Conservation (phyloP, 2,888 invertebrate genomes). For the Leptopilina syphax region DNA sequence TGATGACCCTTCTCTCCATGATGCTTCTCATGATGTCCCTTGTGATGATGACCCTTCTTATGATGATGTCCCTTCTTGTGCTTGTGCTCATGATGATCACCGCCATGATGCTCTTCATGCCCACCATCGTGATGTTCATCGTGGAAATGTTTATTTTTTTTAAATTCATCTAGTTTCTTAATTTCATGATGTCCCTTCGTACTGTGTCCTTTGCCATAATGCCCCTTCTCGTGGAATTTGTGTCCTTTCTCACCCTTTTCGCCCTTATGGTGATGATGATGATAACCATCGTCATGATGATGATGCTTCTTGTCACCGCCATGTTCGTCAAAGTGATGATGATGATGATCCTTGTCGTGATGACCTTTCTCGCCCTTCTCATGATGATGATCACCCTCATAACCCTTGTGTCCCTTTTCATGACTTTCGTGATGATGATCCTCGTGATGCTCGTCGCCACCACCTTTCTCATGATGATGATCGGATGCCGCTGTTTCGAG, state of each 20-base stretch:
- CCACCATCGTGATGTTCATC: slow-evolving; percentile 91
- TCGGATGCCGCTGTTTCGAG: slow-evolving; percentile 79
- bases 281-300: slow-evolving; percentile 83
- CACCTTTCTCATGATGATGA: slow-evolving; percentile 81
- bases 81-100: slow-evolving; percentile 87
- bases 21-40: slow-evolving; percentile 86
- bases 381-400: slow-evolving; percentile 84
- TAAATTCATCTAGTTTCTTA: slow-evolving; percentile 90
- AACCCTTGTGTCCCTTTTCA: slow-evolving; percentile 85
- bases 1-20: slow-evolving; percentile 89
- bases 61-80: slow-evolving; percentile 90
- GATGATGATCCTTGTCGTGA: slow-evolving; percentile 84
- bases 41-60: slow-evolving; percentile 89
- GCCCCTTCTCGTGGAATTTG: slow-evolving; percentile 83
- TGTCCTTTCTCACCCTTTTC: slow-evolving; percentile 84
- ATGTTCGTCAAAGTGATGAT: slow-evolving; percentile 81
- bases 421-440: slow-evolving; percentile 83
- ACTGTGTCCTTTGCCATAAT: slow-evolving; percentile 90
- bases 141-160: slow-evolving; percentile 91
- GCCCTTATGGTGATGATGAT: slow-evolving; percentile 82
- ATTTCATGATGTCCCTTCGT: slow-evolving; percentile 92
- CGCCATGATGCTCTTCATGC: slow-evolving; percentile 89
- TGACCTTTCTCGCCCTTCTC: slow-evolving; percentile 86
- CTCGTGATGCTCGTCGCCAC: slow-evolving; percentile 83
- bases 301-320: slow-evolving; percentile 82